A percentile compares a stretch with the other conserved stretches of the same genome.
These are phyloP conservation scores for Drosophila flavopinicola DNA, from an alignment of 2,888 invertebrate species.

Conservation along the genomic window DNA sequence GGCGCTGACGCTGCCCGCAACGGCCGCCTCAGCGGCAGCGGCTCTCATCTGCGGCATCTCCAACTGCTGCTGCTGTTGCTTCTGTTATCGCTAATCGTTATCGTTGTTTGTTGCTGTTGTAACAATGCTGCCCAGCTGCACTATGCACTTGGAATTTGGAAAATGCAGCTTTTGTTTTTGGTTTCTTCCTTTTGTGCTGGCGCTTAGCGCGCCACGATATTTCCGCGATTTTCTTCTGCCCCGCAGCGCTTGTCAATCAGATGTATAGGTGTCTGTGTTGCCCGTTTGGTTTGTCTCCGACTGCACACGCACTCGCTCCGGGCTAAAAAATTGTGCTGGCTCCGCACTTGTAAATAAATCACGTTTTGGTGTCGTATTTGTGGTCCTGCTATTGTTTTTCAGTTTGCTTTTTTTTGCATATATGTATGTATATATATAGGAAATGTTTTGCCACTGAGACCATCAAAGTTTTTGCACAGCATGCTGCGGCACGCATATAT, in stretches of 20 bases:
- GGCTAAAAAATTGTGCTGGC: not conserved
- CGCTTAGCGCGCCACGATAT: conserved; percentile 36
- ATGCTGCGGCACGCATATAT: conserved; percentile 43
- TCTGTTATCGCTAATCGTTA: conserved; percentile 11
- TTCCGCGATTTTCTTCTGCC: conserved; percentile 4
- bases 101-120: conserved; percentile 6
- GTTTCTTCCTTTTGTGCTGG: not conserved
- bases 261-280: not conserved
- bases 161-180: not conserved
- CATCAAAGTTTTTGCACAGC: conserved; percentile 52
- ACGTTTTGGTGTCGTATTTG: conserved; percentile 42
- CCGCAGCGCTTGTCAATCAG: conserved; percentile 1
- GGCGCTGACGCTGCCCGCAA: conserved; percentile 74
- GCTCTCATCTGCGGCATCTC: conserved; percentile 81
- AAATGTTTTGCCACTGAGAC: conserved; percentile 37
- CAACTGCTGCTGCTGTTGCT: conserved; percentile 6
- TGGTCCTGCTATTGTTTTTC: conserved; percentile 55
- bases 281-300: not conserved
- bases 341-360: conserved; percentile 31
- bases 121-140: not conserved
- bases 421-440: conserved; percentile 30
- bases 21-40: conserved; percentile 74
- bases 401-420: conserved; percentile 33
- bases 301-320: conserved; percentile 10
- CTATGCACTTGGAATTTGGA: conserved; percentile 1